Conservation (phyloP, 1,140 invertebrate species). For the Tribolium castaneum region DNA sequence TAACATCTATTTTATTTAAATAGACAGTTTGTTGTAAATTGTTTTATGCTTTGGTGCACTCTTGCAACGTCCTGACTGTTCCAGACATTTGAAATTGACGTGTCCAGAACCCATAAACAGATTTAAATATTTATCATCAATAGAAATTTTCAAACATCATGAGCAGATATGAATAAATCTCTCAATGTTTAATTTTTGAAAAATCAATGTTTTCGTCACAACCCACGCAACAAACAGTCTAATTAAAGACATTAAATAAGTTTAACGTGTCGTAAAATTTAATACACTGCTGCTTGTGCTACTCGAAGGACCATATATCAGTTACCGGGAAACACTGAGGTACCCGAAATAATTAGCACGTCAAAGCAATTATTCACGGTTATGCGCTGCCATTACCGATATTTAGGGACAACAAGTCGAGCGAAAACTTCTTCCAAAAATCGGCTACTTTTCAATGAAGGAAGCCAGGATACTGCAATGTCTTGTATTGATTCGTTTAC, state of each 20-base stretch:
- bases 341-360: constrained; percentile 25
- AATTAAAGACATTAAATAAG: constrained; percentile 30
- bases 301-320: constrained; percentile 30
- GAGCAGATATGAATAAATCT: neutral
- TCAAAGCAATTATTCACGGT: constrained; percentile 22
- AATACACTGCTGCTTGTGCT: neutral
- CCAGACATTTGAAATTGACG: constrained; percentile 15
- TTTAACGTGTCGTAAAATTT: constrained; percentile 34
- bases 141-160: neutral
- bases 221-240: neutral
- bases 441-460: neutral
- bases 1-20: constrained; percentile 21
- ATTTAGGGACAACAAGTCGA: neutral
- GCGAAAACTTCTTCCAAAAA: neutral
- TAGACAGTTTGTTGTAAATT: constrained; percentile 14
- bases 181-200: neutral
- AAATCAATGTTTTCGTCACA: constrained; percentile 1
- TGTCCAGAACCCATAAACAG: constrained; percentile 19
- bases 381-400: neutral
- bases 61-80: neutral
- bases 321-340: constrained; percentile 1
- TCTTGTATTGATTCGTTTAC: neutral
- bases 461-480: neutral
- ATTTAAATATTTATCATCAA: neutral
- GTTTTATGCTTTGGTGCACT: neutral